Percentiles rank a stretch among this genome's conserved stretches.
These are phyloP conservation scores for Alethe castanea DNA, from an alignment of 2,113 vertebrate genomes.

Conservation along the genomic window DNA sequence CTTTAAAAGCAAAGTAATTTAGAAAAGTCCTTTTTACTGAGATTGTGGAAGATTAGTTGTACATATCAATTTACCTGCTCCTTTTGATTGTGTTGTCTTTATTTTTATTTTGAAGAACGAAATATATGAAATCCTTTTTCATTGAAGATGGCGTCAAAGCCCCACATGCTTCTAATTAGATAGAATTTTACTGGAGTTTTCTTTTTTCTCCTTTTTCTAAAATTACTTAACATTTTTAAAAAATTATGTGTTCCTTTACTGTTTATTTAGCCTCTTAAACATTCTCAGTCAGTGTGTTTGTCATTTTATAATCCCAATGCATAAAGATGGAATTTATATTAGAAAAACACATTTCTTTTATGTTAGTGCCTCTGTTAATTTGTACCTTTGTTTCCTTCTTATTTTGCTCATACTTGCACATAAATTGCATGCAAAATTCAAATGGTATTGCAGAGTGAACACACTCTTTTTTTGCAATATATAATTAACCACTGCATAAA, in stretches of 20 bases:
- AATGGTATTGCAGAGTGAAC: neutral
- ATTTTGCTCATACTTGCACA: neutral
- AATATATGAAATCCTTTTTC: neutral
- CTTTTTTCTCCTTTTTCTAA: neutral
- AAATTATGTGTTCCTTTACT: neutral
- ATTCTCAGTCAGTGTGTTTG: neutral
- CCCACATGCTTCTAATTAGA: neutral
- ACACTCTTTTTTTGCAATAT: neutral
- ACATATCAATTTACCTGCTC: neutral
- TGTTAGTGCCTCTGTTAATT: neutral
- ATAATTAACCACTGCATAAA: constrained; percentile 10
- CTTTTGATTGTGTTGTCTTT: neutral
- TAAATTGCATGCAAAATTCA: neutral
- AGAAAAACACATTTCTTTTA: neutral
- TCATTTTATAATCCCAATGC: neutral
- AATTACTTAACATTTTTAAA: neutral
- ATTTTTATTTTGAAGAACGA: neutral
- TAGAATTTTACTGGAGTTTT: neutral
- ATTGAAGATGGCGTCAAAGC: neutral
- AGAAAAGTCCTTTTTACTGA: neutral
- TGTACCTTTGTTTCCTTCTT: neutral
- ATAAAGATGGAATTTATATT: neutral
- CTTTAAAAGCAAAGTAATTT: neutral
- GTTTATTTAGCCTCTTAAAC: neutral
- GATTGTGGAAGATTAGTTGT: neutral